Evolutionary conservation across 2,797 vertebrate species (phyloP).

Genomic region (Champsocephalus gunnari): DNA sequence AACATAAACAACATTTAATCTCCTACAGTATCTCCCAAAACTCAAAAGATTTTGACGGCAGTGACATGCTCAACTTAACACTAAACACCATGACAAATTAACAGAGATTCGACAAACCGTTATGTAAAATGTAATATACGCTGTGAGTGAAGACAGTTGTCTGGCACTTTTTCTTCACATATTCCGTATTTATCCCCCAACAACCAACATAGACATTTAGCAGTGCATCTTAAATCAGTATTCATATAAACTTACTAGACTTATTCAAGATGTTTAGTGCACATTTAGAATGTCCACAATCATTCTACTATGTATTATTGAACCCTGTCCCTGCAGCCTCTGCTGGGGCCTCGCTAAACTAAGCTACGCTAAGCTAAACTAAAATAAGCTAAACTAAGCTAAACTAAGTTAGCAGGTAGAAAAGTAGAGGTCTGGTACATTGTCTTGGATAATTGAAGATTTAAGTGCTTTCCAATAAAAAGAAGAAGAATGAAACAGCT

Average conservation of each 20-base stretch:
- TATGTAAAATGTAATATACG: conserved; percentile 5
- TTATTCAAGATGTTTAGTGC: neutral
- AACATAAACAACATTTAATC: conserved; percentile 31
- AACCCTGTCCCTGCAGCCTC: too few species aligned
- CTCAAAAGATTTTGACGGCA: conserved; percentile 35
- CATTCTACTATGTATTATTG: too few species aligned
- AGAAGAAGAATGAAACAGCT: neutral
- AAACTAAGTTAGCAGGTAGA: neutral
- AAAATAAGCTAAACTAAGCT: too few species aligned
- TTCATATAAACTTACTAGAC: too few species aligned
- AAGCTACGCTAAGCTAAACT: too few species aligned
- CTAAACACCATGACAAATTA: conserved; percentile 49
- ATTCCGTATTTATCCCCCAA: too few species aligned
- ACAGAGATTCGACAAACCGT: conserved; percentile 26
- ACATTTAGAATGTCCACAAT: neutral
- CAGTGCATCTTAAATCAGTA: too few species aligned
- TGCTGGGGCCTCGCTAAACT: neutral
- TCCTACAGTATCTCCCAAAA: conserved; percentile 8
- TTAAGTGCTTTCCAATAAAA: neutral
- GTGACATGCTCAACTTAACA: conserved; percentile 29
- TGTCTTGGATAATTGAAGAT: neutral
- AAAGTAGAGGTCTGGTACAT: neutral
- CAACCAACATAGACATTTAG: too few species aligned
- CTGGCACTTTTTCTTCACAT: neutral
- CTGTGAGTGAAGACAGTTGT: conserved; percentile 1